These are phyloP conservation scores for Parthenolecanium corni DNA, from an alignment of 2,888 invertebrate genomes.

Conservation along the genomic window DNA sequence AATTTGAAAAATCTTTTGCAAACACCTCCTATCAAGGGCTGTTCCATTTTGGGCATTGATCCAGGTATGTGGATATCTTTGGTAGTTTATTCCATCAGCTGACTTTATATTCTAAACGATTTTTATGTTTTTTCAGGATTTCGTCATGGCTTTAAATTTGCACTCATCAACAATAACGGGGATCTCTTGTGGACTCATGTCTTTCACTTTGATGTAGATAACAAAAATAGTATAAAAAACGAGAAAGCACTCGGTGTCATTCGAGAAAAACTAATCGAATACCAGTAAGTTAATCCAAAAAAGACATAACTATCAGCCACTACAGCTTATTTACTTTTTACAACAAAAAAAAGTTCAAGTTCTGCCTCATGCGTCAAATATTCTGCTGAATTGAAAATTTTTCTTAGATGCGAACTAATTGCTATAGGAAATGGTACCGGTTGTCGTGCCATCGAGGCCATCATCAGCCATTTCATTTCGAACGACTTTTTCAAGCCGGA, in stretches of 20 bases:
- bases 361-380: too few relatives aligned
- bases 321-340: too few relatives aligned
- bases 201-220: conserved; percentile 49
- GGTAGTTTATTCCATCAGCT: background rate
- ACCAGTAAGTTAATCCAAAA: conserved; percentile 49
- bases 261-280: conserved; percentile 44
- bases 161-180: conserved; percentile 62
- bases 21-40: conserved; percentile 66
- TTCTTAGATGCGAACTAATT: conserved; percentile 58
- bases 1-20: conserved; percentile 75
- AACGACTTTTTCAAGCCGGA: conserved; percentile 44
- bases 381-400: background rate
- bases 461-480: conserved; percentile 52
- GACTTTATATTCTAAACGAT: background rate
- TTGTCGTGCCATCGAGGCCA: conserved; percentile 73
- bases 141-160: conserved; percentile 74
- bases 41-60: conserved; percentile 71
- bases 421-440: conserved; percentile 86
- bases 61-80: conserved; percentile 51
- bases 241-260: background rate
- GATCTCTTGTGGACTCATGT: conserved; percentile 55
- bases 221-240: conserved; percentile 20
- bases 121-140: conserved; percentile 30
- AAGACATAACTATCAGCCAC: too few relatives aligned
- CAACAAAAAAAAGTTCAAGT: too few relatives aligned